Evolutionary conservation across 2,888 invertebrate genomes (phyloP), one percentile per base, ranked within the genome.

Genomic region (Xanthia togata): DNA sequence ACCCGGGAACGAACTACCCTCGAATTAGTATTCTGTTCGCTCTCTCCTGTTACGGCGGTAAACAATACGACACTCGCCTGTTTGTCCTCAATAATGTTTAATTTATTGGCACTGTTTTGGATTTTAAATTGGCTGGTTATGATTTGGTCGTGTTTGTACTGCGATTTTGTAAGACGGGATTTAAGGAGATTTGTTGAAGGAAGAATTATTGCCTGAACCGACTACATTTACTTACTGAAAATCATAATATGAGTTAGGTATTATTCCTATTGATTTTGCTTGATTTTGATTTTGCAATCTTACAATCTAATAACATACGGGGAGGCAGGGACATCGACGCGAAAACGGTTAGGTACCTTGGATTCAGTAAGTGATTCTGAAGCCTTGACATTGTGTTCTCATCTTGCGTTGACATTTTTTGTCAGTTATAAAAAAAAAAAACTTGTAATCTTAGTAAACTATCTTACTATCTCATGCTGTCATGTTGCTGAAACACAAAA

Each of bases 21-120:
- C 67, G 76, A 87, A 91, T 91, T 91, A 91, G 87, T 91, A 91
- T 91, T 90, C 91, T 71, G 80, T 77, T 73, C 87, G 83, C 76
- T 79, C 79, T 76, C 75, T 76, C 78, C 83, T 79, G 84, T 87
- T 85, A 83, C 88, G 84, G 82, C 79, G 84, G 90, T 89, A 90
- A 90, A 91, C 91, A 91, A 90, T 90, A 90, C 89, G 87, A 76
- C 84, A 82, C 78, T 78, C 75, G 77, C 68, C 82, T 78, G 78
- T 80, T 84, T 88, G 78, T 86, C 70, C 68, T 70, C 79, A 85
- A 86, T 88, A 83, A 81, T 79, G 83, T 86, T 81, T 78, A 76
- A 86, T 86, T 84, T 85, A 82, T 83, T 82, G 77, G 76, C n/a
- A 74, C 82, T 78, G 83, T 77, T 74, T 63, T 78, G 62, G 78